Conservation (phyloP, 1,140 invertebrate genomes). For the Phymastichus coffea region DNA sequence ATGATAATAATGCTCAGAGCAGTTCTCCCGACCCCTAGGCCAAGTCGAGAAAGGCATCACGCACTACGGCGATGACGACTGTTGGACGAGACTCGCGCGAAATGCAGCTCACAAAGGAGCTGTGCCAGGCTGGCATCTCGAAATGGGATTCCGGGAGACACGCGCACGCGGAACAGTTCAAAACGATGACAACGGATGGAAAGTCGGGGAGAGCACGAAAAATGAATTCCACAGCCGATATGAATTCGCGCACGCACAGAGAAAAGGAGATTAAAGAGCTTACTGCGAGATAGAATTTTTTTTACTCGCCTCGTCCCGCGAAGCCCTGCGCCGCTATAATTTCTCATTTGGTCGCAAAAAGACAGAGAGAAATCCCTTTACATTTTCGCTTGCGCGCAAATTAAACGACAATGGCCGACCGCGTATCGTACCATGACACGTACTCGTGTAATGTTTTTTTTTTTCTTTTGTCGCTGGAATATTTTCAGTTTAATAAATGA, state of each 20-base stretch:
- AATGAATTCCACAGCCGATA: conserved; percentile 22
- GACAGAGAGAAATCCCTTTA: conserved; percentile 38
- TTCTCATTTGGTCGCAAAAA: conserved; percentile 43
- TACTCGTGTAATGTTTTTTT: too few relatives aligned
- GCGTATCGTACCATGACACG: conserved; percentile 18
- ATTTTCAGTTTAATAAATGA: conserved; percentile 19
- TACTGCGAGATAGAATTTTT: conserved; percentile 23
- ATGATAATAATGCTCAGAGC: not conserved
- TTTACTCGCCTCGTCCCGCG: too few relatives aligned
- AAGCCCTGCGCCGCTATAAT: conserved; percentile 38
- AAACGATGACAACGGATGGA: conserved; percentile 1
- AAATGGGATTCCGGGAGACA: conserved; percentile 21
- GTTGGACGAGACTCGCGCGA: not conserved
- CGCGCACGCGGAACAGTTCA: not conserved
- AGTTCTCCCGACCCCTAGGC: too few relatives aligned
- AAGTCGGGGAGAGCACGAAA: not conserved
- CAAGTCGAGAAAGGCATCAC: not conserved
- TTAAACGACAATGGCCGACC: conserved; percentile 30
- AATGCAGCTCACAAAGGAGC: conserved; percentile 15
- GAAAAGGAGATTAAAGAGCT: conserved; percentile 20
- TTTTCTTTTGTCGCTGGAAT: not conserved
- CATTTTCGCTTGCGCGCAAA: conserved; percentile 29
- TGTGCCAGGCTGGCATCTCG: conserved; percentile 6
- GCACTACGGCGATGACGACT: not conserved
- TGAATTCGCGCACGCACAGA: conserved; percentile 17